Evolutionary conservation across 2,888 invertebrate species (phyloP), one percentile per base, ranked within the genome.

Genomic region (Lepidochitona cinerea): DNA sequence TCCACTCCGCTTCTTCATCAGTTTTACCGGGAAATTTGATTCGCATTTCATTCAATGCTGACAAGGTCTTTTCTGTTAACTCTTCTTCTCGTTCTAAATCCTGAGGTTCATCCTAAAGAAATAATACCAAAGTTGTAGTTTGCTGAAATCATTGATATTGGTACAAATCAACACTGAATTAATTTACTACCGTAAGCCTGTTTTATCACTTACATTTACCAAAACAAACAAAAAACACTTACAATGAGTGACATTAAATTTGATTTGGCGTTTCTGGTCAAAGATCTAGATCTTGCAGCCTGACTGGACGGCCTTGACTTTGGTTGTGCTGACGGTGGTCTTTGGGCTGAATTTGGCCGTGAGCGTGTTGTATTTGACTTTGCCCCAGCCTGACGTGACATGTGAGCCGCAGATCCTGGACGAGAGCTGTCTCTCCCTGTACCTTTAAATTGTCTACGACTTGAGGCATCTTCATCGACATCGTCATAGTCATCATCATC

Each of bases 1-100:
- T 83, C 12, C 80, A 73, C 54, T 90, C 89, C 7, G 90, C 89
- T 72, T 90, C 89, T 23, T 84, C 81, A 68, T 90, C 89, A 23
- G 87, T 85, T 74, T 90, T 90, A 14, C 90, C 90, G 7, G 90
- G 90, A 78, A 90, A 90, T 75, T 89, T 90, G 41, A 90, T 90
- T 59, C 87, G 82, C 87, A 90, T 88, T 49, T 89, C 89, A 75
- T 89, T 89, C 26, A 90, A 79, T 4, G 88, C 79, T 29, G 79
- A 70, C 33, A 90, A 78, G 5, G 88, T 89, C 71, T 86, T 82
- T 68, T 80, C 80, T 14, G 83, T 84, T 29, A 87, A 70, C 70
- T 89, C 89, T 29, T 89, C 87, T 52, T 89, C 89, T 29, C 84
- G 68, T 29, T 87, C 87, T 49, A 35, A 26, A 9, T 36, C 36